A percentile compares a stretch with the other conserved stretches of the same genome.
phyloP scores from a whole-genome alignment of 1,140 invertebrate genomes.

The Drosophila lacteicornis region DNA sequence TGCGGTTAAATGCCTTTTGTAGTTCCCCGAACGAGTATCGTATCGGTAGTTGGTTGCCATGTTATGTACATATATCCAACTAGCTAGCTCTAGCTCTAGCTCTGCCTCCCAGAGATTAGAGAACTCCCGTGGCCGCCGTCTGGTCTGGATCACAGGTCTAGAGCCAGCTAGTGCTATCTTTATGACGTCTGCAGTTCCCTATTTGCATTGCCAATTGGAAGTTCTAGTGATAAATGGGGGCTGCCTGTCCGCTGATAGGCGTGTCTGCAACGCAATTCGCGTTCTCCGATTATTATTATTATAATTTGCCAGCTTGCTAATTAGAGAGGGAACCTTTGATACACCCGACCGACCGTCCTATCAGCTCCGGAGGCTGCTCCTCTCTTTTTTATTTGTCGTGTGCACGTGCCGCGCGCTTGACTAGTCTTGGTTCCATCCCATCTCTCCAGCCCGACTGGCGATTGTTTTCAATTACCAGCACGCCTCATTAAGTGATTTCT shows the following conservation, averaged over 20 bases:
- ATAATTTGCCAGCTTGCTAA: slow-evolving; percentile 48
- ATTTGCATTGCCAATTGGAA: slow-evolving; percentile 34
- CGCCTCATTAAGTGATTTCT: slow-evolving; percentile 49
- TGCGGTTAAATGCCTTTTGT: slow-evolving; percentile 29
- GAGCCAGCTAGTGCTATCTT: slow-evolving; percentile 30
- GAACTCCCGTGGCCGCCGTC: slow-evolving; percentile 18
- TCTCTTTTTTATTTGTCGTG: slow-evolving; percentile 2
- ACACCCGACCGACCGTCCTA: slow-evolving; percentile 10
- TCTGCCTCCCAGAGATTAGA: slow-evolving; percentile 1
- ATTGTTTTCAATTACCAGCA: slow-evolving; percentile 60
- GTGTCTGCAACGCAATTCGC: slow-evolving; percentile 55
- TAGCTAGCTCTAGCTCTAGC: background rate
- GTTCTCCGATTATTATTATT: slow-evolving; percentile 24
- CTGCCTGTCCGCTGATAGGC: slow-evolving; percentile 5
- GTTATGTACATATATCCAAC: slow-evolving; percentile 14
- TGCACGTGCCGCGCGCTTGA: slow-evolving; percentile 62
- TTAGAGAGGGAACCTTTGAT: slow-evolving; percentile 28
- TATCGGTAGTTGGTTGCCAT: slow-evolving; percentile 6
- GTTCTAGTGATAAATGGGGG: slow-evolving; percentile 20
- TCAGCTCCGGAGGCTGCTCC: slow-evolving; percentile 12
- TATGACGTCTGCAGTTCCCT: slow-evolving; percentile 63
- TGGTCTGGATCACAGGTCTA: slow-evolving; percentile 27
- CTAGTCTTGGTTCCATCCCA: slow-evolving; percentile 4
- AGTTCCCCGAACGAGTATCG: slow-evolving; percentile 18
- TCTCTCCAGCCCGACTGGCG: slow-evolving; percentile 6